Evolutionary conservation across 2,797 vertebrate genomes (phyloP), one percentile per base, ranked within the genome.

Genomic region (Sebastes ruberrimus): DNA sequence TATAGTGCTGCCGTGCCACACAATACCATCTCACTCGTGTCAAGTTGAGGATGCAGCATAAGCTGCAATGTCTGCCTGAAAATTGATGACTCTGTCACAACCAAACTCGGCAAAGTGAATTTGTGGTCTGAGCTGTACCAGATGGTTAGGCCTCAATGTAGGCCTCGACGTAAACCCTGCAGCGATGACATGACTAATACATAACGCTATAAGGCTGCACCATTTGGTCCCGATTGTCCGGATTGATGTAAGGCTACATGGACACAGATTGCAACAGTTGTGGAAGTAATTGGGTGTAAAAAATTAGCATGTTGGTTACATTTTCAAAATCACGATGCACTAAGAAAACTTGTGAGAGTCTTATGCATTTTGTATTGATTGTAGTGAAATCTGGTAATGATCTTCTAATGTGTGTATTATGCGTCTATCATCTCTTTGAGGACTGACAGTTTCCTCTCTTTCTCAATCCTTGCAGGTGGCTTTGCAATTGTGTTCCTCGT

Each of bases 401-500:
- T 76, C 7, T 52, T 66, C 6, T 28, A 14, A 10, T 20, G 25
- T 46, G 35, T 4, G 1, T 70, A 3, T n/a, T 14, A 62, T n/a
- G 4, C 14, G 8, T 74, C 25, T 16, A 7, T 13, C 52, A 6
- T 14, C 9, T 42, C 56, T 61, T 16, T 52, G 5, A 76, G 22
- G 35, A 18, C 30, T 69, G 57, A 66, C 60, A 2, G 10, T 62
- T 65, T 55, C 1, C n/a, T 72, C 3, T 62, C 5, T 75, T 16
- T 81, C 22, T 84, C 3, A 33, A 27, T 69, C 74, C 72, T 69
- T 52, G 22, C 88, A 99, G 98, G 98, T 84, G 98, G 98, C 59
- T 99, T 99, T 90, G 98, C 98, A 1, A 97, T 99, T 0, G 98
- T 99, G 82, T 99, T 99, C 86, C 97, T 99, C 5, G 98, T 99